A percentile compares a stretch with the other conserved stretches of the same genome.
Evolutionary conservation across 2,113 vertebrate species (phyloP).

Genomic region (Rhabdornis inornatus): DNA sequence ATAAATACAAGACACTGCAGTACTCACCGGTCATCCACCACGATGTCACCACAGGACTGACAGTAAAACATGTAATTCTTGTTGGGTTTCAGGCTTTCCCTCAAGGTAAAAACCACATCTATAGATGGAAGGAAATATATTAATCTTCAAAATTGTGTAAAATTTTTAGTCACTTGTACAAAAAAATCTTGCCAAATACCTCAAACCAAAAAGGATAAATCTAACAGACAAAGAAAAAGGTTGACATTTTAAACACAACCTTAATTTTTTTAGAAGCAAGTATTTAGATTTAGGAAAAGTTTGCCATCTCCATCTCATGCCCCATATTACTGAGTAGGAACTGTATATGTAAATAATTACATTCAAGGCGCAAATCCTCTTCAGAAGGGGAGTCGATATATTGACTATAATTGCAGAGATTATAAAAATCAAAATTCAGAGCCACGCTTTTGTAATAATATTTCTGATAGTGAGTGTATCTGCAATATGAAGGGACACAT

Average conservation of each 20-base stretch:
- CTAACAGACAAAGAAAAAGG: not conserved
- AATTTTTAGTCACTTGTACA: not conserved
- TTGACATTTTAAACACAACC: not conserved
- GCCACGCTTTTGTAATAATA: not conserved
- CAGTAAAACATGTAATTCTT: constrained; percentile 82
- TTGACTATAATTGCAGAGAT: not conserved
- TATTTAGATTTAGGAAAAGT: not conserved
- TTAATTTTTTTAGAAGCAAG: not conserved
- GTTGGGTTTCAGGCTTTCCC: constrained; percentile 71
- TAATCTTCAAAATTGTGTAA: not conserved
- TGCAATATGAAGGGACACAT: not conserved
- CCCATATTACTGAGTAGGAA: not conserved
- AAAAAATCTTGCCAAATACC: not conserved
- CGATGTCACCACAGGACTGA: constrained; percentile 82
- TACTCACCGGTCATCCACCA: constrained; percentile 85
- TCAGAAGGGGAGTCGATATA: not conserved
- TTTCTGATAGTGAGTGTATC: not conserved
- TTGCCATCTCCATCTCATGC: not conserved
- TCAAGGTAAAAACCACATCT: constrained; percentile 74
- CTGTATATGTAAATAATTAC: not conserved
- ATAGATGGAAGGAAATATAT: constrained; percentile 33
- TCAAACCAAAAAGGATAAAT: not conserved
- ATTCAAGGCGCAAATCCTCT: not conserved
- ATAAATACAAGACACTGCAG: not conserved
- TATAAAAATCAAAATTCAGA: not conserved